Conservation (phyloP, 2,797 vertebrate genomes). For the Danio kyathit region DNA sequence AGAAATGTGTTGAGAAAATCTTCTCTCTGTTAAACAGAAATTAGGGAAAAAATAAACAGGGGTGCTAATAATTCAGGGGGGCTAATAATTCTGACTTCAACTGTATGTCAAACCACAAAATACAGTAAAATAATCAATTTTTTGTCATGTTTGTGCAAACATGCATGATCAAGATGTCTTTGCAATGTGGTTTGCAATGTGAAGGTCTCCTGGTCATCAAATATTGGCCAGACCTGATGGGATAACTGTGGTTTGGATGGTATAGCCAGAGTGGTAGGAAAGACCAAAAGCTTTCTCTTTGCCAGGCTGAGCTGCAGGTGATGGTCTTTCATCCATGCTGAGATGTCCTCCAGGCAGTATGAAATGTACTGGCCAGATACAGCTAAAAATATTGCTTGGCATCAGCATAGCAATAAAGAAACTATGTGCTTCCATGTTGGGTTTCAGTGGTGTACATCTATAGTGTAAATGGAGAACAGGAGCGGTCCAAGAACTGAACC, state of each 20-base stretch:
- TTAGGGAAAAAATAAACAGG: too few relatives aligned
- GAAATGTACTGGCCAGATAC: not conserved
- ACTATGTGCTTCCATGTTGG: not conserved
- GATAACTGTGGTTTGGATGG: not conserved
- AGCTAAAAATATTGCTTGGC: not conserved
- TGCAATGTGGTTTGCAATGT: not conserved
- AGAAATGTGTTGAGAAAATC: too few relatives aligned
- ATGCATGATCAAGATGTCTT: too few relatives aligned
- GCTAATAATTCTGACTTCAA: too few relatives aligned
- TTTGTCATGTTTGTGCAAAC: too few relatives aligned
- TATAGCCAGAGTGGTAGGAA: not conserved
- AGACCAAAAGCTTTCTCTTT: not conserved
- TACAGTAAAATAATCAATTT: too few relatives aligned
- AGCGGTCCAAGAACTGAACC: not conserved
- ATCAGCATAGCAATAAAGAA: not conserved
- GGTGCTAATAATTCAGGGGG: too few relatives aligned
- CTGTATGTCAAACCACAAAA: too few relatives aligned
- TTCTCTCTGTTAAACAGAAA: too few relatives aligned
- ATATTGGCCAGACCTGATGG: not conserved
- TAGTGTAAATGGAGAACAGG: not conserved
- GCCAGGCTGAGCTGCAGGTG: not conserved
- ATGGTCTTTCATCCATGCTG: not conserved
- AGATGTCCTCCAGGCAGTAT: not conserved
- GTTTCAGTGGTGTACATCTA: not conserved
- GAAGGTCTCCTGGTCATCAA: not conserved